These are phyloP conservation scores for Podargus strigoides DNA, from an alignment of 2,797 vertebrate species.

Conservation along the genomic window DNA sequence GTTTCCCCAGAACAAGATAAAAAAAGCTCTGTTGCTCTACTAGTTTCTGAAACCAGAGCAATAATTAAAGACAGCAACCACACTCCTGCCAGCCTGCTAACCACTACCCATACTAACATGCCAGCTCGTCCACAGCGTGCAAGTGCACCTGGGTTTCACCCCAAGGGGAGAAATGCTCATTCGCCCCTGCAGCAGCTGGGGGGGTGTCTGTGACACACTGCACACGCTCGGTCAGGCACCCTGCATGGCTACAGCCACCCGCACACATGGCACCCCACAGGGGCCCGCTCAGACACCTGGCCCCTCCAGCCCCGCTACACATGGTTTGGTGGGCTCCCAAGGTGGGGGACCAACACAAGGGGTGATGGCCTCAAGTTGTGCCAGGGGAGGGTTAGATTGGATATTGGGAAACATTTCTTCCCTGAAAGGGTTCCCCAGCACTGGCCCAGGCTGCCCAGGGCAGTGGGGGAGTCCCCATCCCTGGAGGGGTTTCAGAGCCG, in stretches of 20 bases:
- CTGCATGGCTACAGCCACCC: accelerated
- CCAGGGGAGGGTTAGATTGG: too few relatives aligned
- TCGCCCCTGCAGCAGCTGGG: background rate
- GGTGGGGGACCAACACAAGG: too few relatives aligned
- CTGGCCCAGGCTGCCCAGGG: too few relatives aligned
- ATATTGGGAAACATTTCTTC: too few relatives aligned
- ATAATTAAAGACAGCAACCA: slow-evolving; percentile 38
- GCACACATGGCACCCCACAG: background rate
- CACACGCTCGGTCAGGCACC: accelerated
- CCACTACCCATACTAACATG: too few relatives aligned
- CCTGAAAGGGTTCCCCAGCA: too few relatives aligned
- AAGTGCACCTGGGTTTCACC: background rate
- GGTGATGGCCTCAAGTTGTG: too few relatives aligned
- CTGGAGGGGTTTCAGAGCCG: too few relatives aligned
- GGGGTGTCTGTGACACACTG: background rate
- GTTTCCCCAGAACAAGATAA: background rate
- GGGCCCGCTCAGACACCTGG: background rate
- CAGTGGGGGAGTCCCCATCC: too few relatives aligned
- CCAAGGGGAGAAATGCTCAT: background rate
- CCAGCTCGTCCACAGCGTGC: background rate
- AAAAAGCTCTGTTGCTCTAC: background rate
- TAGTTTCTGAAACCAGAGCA: background rate
- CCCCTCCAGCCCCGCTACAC: accelerated
- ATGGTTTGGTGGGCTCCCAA: accelerated
- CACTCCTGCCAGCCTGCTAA: background rate